Percentiles rank a stretch among this genome's conserved stretches.
phyloP scores from a whole-genome alignment of 2,113 vertebrate species.

The Elephantulus edwardii region DNA sequence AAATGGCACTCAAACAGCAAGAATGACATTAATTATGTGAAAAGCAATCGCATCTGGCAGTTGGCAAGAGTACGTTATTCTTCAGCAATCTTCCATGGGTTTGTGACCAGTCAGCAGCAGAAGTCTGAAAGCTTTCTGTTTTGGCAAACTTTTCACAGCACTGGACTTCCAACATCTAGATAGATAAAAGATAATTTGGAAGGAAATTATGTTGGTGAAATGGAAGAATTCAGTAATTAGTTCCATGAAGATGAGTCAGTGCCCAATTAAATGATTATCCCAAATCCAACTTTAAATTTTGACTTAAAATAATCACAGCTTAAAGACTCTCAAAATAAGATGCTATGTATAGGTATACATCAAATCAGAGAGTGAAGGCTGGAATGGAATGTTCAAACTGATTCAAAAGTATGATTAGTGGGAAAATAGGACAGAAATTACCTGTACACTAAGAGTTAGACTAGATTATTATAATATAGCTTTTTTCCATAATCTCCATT shows the following conservation, averaged over 20 bases:
- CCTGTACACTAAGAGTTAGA: slow-evolving; percentile 5
- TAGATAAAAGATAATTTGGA: slow-evolving; percentile 77
- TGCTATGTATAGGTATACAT: slow-evolving; percentile 55
- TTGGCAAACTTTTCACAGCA: slow-evolving; percentile 72
- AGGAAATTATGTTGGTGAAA: slow-evolving; percentile 75
- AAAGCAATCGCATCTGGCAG: slow-evolving; percentile 60
- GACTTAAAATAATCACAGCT: slow-evolving; percentile 76
- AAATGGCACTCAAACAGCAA: slow-evolving; percentile 62
- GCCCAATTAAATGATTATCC: slow-evolving; percentile 79
- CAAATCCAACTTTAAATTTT: slow-evolving; percentile 76
- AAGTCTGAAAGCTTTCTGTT: slow-evolving; percentile 75
- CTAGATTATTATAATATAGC: background rate
- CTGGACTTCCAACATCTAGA: slow-evolving; percentile 70
- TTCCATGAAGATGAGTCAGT: slow-evolving; percentile 73
- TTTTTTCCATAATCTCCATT: slow-evolving; percentile 13
- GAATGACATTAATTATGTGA: slow-evolving; percentile 62
- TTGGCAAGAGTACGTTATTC: slow-evolving; percentile 68
- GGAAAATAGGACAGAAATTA: slow-evolving; percentile 29
- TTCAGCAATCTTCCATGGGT: slow-evolving; percentile 60
- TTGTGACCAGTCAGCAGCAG: slow-evolving; percentile 63
- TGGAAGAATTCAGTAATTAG: slow-evolving; percentile 75
- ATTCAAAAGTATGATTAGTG: slow-evolving; percentile 32
- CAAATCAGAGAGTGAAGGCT: slow-evolving; percentile 29
- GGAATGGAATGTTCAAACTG: background rate
- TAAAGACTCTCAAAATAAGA: slow-evolving; percentile 62